A percentile compares a stretch with the other conserved stretches of the same genome.
Evolutionary conservation across 2,797 vertebrate species (phyloP).

Genomic region (Lutjanus argentimaculatus): DNA sequence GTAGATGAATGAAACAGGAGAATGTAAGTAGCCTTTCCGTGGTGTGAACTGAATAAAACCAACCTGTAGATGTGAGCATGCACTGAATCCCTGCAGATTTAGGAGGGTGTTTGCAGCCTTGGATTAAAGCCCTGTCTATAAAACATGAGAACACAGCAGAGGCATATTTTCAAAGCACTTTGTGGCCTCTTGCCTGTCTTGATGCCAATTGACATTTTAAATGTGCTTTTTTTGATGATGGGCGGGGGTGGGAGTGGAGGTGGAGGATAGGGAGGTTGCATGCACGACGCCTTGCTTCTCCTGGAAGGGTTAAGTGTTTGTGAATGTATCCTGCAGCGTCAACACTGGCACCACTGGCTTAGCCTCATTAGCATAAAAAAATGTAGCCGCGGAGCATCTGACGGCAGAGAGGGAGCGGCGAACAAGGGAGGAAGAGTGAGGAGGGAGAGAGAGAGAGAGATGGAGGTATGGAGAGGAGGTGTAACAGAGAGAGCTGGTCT

Average conservation of each 20-base stretch:
- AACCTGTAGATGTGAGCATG: neutral
- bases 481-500: slow-evolving; percentile 4
- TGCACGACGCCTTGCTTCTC: slow-evolving; percentile 40
- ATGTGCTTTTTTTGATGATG: slow-evolving; percentile 28
- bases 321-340: slow-evolving; percentile 81
- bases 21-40: neutral
- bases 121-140: neutral
- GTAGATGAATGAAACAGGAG: neutral
- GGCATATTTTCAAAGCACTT: slow-evolving; percentile 25
- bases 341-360: slow-evolving; percentile 80
- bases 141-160: slow-evolving; percentile 24
- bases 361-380: slow-evolving; percentile 81
- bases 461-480: slow-evolving; percentile 17
- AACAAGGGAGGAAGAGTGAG: slow-evolving; percentile 7
- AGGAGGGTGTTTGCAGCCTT: too few relatives aligned
- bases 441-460: neutral
- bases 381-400: slow-evolving; percentile 77
- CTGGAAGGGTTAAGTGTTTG: slow-evolving; percentile 79
- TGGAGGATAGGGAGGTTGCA: neutral
- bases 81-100: neutral
- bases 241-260: neutral
- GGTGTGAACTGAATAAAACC: neutral
- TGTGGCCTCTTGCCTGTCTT: slow-evolving; percentile 22
- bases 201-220: slow-evolving; percentile 43
- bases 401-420: slow-evolving; percentile 14